Evolutionary conservation across 2,797 vertebrate genomes (phyloP).

Genomic region (Odontamblyopus rebecca): DNA sequence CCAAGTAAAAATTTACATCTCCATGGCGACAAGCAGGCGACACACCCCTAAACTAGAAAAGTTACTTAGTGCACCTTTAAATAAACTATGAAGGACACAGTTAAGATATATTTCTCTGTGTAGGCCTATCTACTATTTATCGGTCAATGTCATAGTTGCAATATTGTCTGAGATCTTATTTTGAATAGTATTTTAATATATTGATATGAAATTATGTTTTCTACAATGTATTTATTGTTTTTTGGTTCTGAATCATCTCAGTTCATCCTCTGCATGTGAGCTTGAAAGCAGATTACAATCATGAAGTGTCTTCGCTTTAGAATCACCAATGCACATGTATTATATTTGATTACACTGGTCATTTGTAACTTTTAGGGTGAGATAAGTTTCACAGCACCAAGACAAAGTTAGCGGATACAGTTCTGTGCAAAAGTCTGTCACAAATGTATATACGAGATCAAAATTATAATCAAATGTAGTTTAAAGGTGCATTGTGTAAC

Average conservation of each 20-base stretch:
- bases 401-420: conserved; percentile 30
- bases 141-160: conserved; percentile 73
- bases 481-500: not conserved
- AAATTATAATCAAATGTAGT: not conserved
- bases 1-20: too few relatives aligned
- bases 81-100: conserved; percentile 69
- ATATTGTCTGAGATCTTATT: conserved; percentile 81
- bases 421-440: not conserved
- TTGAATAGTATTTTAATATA: conserved; percentile 83
- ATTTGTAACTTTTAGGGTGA: conserved; percentile 40
- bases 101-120: conserved; percentile 74
- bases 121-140: conserved; percentile 77
- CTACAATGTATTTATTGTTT: conserved; percentile 80
- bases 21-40: too few relatives aligned
- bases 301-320: conserved; percentile 62
- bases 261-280: conserved; percentile 75
- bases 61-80: not conserved
- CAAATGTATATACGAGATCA: not conserved
- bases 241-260: conserved; percentile 67
- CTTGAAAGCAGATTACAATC: conserved; percentile 62
- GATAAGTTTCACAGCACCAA: conserved; percentile 31
- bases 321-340: conserved; percentile 50
- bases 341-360: conserved; percentile 44
- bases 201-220: conserved; percentile 82
- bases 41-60: too few relatives aligned